Evolutionary conservation across 2,888 invertebrate genomes (phyloP), one percentile per base, ranked within the genome.

Genomic region (Yponomeuta malinellus): DNA sequence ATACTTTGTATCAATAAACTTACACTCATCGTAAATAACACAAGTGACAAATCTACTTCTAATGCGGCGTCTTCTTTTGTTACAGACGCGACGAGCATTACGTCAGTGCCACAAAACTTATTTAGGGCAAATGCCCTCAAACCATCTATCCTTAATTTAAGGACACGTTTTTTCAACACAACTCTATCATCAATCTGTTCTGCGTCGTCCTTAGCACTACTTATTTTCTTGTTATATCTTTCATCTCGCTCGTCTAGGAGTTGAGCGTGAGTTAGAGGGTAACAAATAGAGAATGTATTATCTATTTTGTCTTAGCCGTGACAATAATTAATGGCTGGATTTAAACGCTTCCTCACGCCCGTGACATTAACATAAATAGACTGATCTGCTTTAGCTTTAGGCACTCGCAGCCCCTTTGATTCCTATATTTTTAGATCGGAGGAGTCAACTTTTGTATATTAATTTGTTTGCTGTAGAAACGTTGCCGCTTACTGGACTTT

Each of bases 331-430:
- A 92, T 92, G 91, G 86, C 83, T 89, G 91, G 92, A 90, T 90
- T 92, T 92, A 91, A 92, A 91, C 89, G 92, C 91, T 92, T 92
- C 92, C 92, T 92, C 91, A 91, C 92, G 92, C 89, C 90, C 90
- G 90, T 90, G 92, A 92, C 91, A 91, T 92, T 88, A 91, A 90
- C 89, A 84, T 90, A 92, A 92, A 92, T 92, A 92, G 91, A 91
- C 88, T 89, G 87, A 88, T 90, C 89, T 88, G 85, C 87, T 83
- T 86, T 85, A 52, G 70, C 70, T 33, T 43, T 83, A 81, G 81
- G 81, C 80, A 80, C 81, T 43, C 81, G 77, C 81, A 86, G 87
- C 90, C 89, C 90, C 90, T 92, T 92, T 92, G 91, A 92, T 90
- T 90, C 84, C 78, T 78, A 79, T 92, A 92, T 92, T 90, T 92